Base-by-base conservation (phyloP, 2,797 vertebrate genomes). In the Pseudocheirus occidentalis region DNA sequence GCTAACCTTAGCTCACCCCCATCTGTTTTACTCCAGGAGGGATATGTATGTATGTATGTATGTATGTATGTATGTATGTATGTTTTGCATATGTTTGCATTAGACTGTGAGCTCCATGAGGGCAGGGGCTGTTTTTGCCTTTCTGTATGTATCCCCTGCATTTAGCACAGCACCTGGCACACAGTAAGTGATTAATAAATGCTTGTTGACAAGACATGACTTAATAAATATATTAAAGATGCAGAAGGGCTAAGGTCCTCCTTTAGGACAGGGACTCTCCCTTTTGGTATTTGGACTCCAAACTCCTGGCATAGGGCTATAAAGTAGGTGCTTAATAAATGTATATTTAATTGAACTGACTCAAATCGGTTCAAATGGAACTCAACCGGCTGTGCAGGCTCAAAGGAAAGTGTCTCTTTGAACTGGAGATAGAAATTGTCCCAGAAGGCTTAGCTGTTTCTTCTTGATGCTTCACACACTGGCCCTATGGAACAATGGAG, bases 1-100 rank as follows among this genome's bases (percentile, higher is more conserved):
- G 97, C 93, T 98, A 97, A 98, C 97, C 94, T 92, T 92, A 66
- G 16, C 94, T 97, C 81, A 29, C 92, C 98, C 93, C 53, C 95
- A 97, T 98, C 97, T 97, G 96, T 96, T 98, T 95, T 94, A 81
- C 93, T 97, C 95, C 93, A 52, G 93, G 95, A 97, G 97, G 93
- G 95, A 3, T 10, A 46, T 18, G 4, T 2, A 73, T 52, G 3
- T 57, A 21, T 57, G 24, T 57, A 28, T 58, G 24, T 58, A 28
- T 58, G 6, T 58, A 27, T 27, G 55, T 55, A 55, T 18, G 16
- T 55, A 18, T 29, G 58, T 59, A 31, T 0, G 0, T 31, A 29
- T 14, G 10, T 73, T 73, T 73, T 73, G 14, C 40, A 16, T 14
- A 73, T 16, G 0, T 81, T 46, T 81, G 18, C 2, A 81, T 40